phyloP scores from a whole-genome alignment of 2,888 invertebrate species.

The Clunio marinus region DNA sequence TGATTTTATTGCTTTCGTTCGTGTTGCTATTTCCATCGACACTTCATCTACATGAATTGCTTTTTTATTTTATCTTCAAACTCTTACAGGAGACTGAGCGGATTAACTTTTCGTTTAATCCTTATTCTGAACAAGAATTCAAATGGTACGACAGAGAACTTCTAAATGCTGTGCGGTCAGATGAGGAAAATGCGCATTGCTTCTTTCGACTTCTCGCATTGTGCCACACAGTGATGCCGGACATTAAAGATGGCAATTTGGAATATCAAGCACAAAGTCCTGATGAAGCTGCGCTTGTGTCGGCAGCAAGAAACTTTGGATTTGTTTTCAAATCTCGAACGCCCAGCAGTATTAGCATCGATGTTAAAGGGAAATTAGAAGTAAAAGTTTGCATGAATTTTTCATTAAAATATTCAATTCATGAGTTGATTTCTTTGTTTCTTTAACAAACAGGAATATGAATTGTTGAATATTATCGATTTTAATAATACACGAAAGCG shows the following conservation, averaged over 20 bases:
- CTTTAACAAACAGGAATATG: conserved; percentile 64
- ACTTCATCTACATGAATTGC: too few species aligned
- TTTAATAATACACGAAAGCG: conserved; percentile 98
- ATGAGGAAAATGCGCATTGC: conserved; percentile 70
- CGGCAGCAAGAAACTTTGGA: conserved; percentile 97
- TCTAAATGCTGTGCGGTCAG: conserved; percentile 73
- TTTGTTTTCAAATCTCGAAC: conserved; percentile 94
- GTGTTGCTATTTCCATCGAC: too few species aligned
- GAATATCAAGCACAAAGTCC: conserved; percentile 87
- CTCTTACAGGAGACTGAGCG: conserved; percentile 67
- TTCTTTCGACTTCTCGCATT: conserved; percentile 91
- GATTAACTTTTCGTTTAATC: conserved; percentile 92
- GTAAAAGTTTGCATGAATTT: too few species aligned
- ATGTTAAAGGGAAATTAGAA: conserved; percentile 75
- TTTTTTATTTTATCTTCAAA: too few species aligned
- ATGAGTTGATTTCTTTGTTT: conserved; percentile 9
- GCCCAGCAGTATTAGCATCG: conserved; percentile 89
- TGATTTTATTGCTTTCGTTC: too few species aligned
- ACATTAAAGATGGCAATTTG: conserved; percentile 73
- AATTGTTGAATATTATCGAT: conserved; percentile 94
- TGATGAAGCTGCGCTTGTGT: conserved; percentile 94
- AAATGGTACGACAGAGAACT: conserved; percentile 87
- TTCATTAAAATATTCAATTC: too few species aligned
- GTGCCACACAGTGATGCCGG: conserved; percentile 99
- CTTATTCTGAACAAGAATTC: conserved; percentile 86